A percentile compares a stretch with the other conserved stretches of the same genome.
phyloP scores from a whole-genome alignment of 2,888 invertebrate species.

The Incurvaria masculella region DNA sequence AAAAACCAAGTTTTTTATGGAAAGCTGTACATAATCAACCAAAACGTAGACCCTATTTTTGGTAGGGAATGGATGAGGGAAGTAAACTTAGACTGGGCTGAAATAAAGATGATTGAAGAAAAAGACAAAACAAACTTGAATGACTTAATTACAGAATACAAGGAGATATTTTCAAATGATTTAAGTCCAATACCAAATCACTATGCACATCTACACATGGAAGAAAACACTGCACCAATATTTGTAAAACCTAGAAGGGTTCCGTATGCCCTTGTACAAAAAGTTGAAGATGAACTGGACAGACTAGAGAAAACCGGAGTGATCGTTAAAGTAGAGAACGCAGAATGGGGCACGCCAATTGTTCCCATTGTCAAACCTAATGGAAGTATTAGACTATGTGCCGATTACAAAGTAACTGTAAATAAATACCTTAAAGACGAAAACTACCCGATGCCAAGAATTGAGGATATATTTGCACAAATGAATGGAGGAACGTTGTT shows the following conservation, averaged over 20 bases:
- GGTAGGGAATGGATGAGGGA: constrained; percentile 12
- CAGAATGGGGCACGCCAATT: constrained; percentile 14
- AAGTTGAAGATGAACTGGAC: constrained; percentile 13
- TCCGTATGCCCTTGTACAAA: constrained; percentile 8
- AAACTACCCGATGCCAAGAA: constrained; percentile 9
- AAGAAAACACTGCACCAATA: background rate
- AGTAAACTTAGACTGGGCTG: no score
- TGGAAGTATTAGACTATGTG: no score
- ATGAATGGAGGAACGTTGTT: constrained; percentile 11
- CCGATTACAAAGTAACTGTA: no score
- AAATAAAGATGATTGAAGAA: no score
- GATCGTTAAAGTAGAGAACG: constrained; percentile 12
- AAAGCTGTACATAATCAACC: constrained; percentile 4
- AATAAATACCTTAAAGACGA: constrained; percentile 4
- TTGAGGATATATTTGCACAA: constrained; percentile 12
- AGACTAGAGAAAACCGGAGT: constrained; percentile 10
- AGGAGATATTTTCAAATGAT: no score
- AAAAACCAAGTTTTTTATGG: background rate
- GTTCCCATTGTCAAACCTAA: constrained; percentile 5
- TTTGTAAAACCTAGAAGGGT: constrained; percentile 2
- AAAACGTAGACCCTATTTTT: constrained; percentile 4
- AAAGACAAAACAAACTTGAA: no score
- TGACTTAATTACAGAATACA: no score
- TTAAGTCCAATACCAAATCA: constrained; percentile 6
- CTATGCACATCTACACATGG: background rate